phyloP scores from a whole-genome alignment of 2,113 vertebrate species.

The Aythya baeri region DNA sequence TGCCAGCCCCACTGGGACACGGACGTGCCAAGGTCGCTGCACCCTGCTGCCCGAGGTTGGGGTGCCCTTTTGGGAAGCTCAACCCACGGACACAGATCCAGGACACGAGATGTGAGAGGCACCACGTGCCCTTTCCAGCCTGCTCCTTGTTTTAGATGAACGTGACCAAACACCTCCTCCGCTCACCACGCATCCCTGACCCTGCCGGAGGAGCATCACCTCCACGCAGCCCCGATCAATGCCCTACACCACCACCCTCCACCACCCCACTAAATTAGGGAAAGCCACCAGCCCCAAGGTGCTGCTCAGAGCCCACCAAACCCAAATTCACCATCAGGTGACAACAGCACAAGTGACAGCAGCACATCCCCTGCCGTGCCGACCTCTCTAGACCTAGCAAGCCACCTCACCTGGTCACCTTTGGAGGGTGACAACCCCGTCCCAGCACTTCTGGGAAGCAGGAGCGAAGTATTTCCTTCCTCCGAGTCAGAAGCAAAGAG shows the following conservation, averaged over 20 bases:
- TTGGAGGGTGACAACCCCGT: neutral
- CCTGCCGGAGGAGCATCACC: neutral
- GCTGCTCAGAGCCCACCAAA: neutral
- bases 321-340: neutral
- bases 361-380: neutral
- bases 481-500: neutral
- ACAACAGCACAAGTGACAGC: neutral
- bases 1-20: accelerated
- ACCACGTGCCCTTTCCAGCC: neutral
- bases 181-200: neutral
- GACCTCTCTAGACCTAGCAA: neutral
- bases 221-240: neutral
- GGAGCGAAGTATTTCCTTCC: neutral
- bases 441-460: neutral
- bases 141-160: neutral
- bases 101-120: accelerated
- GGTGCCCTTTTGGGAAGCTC: neutral
- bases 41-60: neutral
- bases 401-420: neutral
- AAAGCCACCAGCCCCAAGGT: neutral
- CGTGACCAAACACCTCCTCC: neutral
- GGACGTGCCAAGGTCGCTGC: accelerated
- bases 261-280: neutral
- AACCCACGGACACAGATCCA: neutral
- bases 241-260: neutral